Conservation (phyloP, 2,113 vertebrate genomes). For the Misgurnus anguillicaudatus region DNA sequence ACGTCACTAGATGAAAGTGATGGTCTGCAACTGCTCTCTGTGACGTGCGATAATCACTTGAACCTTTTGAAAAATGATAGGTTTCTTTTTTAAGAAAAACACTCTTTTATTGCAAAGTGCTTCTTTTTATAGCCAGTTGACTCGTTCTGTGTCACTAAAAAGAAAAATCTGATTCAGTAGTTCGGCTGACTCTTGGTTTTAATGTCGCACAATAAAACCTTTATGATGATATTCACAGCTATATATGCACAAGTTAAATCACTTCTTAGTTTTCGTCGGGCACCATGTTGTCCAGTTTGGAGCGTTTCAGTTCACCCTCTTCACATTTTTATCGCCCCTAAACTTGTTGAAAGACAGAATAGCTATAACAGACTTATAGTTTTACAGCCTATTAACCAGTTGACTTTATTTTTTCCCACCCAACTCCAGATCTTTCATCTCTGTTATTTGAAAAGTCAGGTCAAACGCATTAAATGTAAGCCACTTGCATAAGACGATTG, state of each 20-base stretch:
- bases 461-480: slow-evolving; percentile 46
- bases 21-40: slow-evolving; percentile 21
- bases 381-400: background rate
- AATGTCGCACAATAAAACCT: slow-evolving; percentile 58
- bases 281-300: slow-evolving; percentile 1
- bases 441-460: no score
- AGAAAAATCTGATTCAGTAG: slow-evolving; percentile 13
- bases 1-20: slow-evolving; percentile 64
- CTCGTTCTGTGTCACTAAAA: slow-evolving; percentile 36
- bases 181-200: slow-evolving; percentile 46
- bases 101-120: slow-evolving; percentile 48
- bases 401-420: no score
- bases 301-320: background rate
- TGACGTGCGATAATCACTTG: slow-evolving; percentile 52
- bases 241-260: slow-evolving; percentile 36
- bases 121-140: slow-evolving; percentile 56
- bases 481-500: slow-evolving; percentile 30
- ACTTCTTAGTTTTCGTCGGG: slow-evolving; percentile 6
- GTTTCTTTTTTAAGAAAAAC: background rate
- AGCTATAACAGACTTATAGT: background rate
- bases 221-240: slow-evolving; percentile 38
- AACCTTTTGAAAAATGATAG: slow-evolving; percentile 9
- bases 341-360: background rate
- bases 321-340: background rate
- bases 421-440: no score